phyloP scores from a whole-genome alignment of 2,797 vertebrate species.

The Margarornis squamiger region DNA sequence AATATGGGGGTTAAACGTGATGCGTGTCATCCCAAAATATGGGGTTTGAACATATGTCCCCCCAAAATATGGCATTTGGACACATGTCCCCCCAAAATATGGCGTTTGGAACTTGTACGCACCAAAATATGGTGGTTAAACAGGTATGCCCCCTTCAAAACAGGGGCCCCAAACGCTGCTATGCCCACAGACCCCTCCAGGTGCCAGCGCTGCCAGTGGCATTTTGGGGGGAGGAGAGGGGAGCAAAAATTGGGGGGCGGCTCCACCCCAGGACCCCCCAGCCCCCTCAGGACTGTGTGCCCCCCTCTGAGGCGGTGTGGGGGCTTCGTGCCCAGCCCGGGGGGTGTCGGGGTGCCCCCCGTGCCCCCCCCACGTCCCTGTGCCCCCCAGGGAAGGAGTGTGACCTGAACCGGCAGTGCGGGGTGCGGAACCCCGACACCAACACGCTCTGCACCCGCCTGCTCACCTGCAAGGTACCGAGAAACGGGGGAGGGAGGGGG shows the following conservation, averaged over 20 bases:
- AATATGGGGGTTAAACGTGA: neutral
- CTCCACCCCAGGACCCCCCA: no score
- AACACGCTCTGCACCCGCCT: slow-evolving; percentile 93
- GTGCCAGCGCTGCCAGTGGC: neutral
- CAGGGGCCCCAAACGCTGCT: neutral
- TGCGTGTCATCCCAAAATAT: no score
- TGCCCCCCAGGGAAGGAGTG: slow-evolving; percentile 86
- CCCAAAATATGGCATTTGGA: no score
- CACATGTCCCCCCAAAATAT: neutral
- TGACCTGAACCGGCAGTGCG: slow-evolving; percentile 92
- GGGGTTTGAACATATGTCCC: no score
- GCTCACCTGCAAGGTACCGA: slow-evolving; percentile 90
- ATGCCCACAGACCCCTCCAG: neutral
- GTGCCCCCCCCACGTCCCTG: neutral
- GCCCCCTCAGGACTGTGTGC: no score
- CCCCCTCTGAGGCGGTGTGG: neutral
- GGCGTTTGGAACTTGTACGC: no score
- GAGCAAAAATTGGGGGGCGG: no score
- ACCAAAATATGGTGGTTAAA: no score
- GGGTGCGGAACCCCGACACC: slow-evolving; percentile 90
- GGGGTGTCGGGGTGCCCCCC: neutral
- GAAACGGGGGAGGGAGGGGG: neutral
- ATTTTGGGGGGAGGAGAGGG: no score
- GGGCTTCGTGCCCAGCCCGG: neutral
- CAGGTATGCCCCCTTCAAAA: neutral